These are phyloP conservation scores for Trichechus manatus DNA, from an alignment of 2,113 vertebrate genomes.

Conservation along the genomic window DNA sequence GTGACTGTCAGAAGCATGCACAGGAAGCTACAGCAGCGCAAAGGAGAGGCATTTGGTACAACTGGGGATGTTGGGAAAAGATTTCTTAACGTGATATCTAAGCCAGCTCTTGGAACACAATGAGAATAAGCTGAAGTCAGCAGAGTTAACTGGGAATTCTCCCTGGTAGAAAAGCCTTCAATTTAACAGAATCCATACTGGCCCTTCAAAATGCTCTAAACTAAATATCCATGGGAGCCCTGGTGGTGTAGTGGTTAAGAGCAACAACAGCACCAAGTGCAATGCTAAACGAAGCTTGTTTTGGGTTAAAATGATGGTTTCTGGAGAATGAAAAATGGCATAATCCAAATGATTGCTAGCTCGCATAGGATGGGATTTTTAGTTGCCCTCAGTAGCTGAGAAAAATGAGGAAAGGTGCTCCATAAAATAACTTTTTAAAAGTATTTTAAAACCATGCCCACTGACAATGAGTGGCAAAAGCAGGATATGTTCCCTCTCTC, in stretches of 20 bases:
- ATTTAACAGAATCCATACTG: background rate
- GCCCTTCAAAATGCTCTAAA: background rate
- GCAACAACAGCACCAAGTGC: accelerated
- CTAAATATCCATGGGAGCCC: background rate
- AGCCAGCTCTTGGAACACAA: background rate
- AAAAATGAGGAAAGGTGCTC: background rate
- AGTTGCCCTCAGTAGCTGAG: background rate
- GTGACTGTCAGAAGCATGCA: accelerated
- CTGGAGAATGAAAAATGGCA: background rate
- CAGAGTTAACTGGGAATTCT: background rate
- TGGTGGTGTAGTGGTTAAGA: too few relatives aligned
- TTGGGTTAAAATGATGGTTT: background rate
- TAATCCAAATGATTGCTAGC: background rate
- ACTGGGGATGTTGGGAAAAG: background rate
- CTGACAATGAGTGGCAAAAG: background rate
- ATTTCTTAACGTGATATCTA: background rate
- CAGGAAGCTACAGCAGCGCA: background rate
- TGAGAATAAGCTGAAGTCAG: background rate
- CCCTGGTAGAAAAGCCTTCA: background rate
- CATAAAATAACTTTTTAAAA: background rate
- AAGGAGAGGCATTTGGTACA: background rate
- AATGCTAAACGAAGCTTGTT: background rate
- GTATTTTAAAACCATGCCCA: background rate
- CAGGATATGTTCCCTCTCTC: background rate
- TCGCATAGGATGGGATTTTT: background rate